A percentile compares a stretch with the other conserved stretches of the same genome.
Conservation (phyloP, 2,113 vertebrate species). For the Capreolus pygargus region DNA sequence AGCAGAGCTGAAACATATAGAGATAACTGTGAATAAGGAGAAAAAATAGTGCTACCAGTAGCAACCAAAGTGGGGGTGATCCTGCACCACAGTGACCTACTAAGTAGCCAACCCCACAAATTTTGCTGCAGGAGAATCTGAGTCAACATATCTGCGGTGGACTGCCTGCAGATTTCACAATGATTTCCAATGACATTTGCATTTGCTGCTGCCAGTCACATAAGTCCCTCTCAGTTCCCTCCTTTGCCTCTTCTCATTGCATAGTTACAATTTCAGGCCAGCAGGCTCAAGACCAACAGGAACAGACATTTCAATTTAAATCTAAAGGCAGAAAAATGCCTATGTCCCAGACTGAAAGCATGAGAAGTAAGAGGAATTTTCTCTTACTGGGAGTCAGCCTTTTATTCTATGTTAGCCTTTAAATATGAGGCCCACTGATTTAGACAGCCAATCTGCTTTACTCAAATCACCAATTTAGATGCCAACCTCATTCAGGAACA, state of each 20-base stretch:
- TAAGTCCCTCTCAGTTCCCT: not conserved
- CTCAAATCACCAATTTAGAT: not conserved
- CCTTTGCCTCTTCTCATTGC: not conserved
- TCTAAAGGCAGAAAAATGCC: not conserved
- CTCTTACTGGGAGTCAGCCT: not conserved
- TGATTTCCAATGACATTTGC: not conserved
- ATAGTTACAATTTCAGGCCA: not conserved
- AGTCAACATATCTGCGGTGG: not conserved
- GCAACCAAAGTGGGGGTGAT: not conserved
- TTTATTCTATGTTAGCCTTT: not conserved
- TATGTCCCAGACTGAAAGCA: not conserved
- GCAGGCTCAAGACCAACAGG: not conserved
- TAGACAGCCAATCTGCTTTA: not conserved
- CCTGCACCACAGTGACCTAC: not conserved
- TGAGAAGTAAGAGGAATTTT: not conserved
- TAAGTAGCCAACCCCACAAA: not conserved
- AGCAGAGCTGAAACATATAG: not conserved
- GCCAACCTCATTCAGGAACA: not conserved
- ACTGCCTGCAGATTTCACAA: not conserved
- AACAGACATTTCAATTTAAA: not conserved
- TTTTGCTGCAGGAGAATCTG: not conserved
- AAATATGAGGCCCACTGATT: not conserved
- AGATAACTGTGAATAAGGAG: not conserved
- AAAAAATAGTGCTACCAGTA: not conserved
- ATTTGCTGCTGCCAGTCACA: not conserved